Evolutionary conservation across 2,888 invertebrate species (phyloP).

Genomic region (Polylopha cassiicola): DNA sequence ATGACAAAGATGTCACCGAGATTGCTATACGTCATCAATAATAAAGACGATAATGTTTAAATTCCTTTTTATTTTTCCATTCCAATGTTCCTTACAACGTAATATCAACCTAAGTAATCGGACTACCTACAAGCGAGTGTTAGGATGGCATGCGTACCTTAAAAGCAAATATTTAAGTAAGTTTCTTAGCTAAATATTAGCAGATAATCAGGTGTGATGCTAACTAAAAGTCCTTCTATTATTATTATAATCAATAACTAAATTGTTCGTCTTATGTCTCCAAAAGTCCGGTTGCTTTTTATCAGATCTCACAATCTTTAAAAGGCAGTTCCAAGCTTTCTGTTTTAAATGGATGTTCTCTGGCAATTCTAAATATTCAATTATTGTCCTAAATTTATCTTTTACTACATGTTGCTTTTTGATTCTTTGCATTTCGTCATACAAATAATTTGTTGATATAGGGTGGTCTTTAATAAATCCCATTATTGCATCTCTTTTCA

Average conservation of each 20-base stretch:
- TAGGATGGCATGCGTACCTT: too few species aligned
- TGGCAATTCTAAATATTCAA: constrained; percentile 32
- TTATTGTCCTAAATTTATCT: constrained; percentile 39
- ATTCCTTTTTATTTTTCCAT: constrained; percentile 1
- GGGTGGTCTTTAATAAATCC: constrained; percentile 31
- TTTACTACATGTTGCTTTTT: constrained; percentile 25
- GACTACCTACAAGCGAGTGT: too few species aligned
- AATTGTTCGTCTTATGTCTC: constrained; percentile 18
- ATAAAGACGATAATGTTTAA: constrained; percentile 26
- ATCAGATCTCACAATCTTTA: background rate
- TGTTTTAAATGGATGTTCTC: constrained; percentile 23
- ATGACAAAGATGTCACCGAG: constrained; percentile 46
- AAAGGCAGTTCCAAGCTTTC: constrained; percentile 31
- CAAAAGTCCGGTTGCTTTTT: background rate
- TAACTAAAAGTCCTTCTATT: too few species aligned
- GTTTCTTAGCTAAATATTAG: too few species aligned
- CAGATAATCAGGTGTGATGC: too few species aligned
- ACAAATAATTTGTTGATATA: constrained; percentile 36
- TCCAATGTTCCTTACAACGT: background rate
- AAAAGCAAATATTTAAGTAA: too few species aligned
- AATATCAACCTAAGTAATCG: constrained; percentile 17
- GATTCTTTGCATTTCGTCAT: constrained; percentile 41
- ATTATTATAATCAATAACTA: too few species aligned
- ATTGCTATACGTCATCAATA: constrained; percentile 55
- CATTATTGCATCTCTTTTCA: constrained; percentile 30